Conservation (phyloP, 2,888 invertebrate species). For the Tenthredo amoena region DNA sequence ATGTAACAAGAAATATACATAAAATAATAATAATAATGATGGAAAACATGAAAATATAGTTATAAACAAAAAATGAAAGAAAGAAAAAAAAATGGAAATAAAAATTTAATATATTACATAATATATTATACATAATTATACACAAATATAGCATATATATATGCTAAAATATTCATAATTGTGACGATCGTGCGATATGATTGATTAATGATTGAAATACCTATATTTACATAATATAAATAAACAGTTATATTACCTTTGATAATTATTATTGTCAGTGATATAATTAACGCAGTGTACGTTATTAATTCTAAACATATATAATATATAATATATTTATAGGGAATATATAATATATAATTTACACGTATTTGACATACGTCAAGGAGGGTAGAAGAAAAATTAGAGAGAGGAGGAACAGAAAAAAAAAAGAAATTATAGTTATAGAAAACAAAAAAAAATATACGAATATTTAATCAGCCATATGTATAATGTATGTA, state of each 20-base stretch:
- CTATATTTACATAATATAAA: background rate
- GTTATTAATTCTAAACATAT: background rate
- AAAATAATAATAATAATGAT: no score
- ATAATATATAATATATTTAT: background rate
- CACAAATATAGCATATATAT: background rate
- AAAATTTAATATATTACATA: no score
- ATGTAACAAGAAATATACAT: background rate
- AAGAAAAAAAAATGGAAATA: no score
- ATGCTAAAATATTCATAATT: background rate
- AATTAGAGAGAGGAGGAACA: background rate
- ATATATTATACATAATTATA: no score
- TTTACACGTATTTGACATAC: conserved; percentile 55
- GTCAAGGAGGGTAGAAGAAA: background rate
- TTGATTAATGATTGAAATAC: background rate
- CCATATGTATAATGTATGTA: background rate
- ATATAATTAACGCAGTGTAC: background rate
- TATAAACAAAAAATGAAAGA: no score
- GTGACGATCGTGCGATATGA: background rate
- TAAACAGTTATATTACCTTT: background rate
- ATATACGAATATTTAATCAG: background rate
- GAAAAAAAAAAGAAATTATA: background rate
- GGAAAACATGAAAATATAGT: no score
- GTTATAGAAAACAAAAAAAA: background rate
- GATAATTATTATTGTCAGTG: background rate
- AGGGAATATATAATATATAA: conserved; percentile 15